A percentile compares a stretch with the other conserved stretches of the same genome.
Evolutionary conservation across 35 echinoderm and acorn worm species (phyloP).

Genomic region (Antedon bifida): DNA sequence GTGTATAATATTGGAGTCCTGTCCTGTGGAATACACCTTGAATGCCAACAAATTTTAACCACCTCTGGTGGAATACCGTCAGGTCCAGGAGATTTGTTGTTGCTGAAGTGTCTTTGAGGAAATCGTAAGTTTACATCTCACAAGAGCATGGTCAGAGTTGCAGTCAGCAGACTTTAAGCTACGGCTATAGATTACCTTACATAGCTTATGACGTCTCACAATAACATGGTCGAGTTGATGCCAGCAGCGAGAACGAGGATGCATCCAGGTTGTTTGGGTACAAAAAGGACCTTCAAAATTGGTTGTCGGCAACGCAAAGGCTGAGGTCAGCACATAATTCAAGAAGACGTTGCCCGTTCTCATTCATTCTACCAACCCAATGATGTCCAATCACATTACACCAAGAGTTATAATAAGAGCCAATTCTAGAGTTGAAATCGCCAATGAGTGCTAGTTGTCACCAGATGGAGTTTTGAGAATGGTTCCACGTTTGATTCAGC

Average conservation of each 20-base stretch:
- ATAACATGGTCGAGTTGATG: not conserved
- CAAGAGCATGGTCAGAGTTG: constrained; percentile 19
- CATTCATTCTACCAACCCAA: constrained; percentile 10
- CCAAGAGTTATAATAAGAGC: constrained; percentile 11
- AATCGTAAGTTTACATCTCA: not conserved
- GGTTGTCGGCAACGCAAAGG: not conserved
- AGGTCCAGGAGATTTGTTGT: constrained; percentile 6
- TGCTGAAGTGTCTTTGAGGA: not conserved
- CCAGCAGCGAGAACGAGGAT: too few species aligned
- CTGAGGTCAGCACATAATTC: constrained; percentile 3
- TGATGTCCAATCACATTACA: constrained; percentile 4
- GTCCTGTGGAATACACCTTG: not conserved
- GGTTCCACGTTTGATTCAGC: not conserved
- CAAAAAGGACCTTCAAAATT: not conserved
- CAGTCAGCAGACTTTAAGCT: too few species aligned
- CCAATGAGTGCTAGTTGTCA: not conserved
- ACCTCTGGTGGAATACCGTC: constrained; percentile 6
- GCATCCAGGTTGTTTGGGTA: too few species aligned
- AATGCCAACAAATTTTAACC: not conserved
- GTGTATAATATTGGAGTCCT: constrained; percentile 5
- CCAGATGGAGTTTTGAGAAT: not conserved
- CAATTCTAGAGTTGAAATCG: constrained; percentile 1
- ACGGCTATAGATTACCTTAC: not conserved
- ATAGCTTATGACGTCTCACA: not conserved
- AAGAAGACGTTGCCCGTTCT: constrained; percentile 11